Evolutionary conservation across 2,888 invertebrate genomes (phyloP).

Genomic region (Eudasyphora cyanicolor): DNA sequence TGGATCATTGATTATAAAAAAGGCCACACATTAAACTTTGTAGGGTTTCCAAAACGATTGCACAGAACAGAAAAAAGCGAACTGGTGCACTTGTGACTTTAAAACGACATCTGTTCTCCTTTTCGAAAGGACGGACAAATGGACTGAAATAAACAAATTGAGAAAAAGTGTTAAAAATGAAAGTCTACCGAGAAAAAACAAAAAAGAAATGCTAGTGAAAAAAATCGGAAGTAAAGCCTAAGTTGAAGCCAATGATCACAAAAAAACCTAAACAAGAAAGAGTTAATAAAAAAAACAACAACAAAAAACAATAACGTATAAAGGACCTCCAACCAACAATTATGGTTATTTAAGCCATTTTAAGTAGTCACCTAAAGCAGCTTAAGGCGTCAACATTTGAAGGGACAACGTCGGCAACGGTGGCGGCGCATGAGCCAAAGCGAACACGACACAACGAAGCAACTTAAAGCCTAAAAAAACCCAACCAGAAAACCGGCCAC

Average conservation of each 20-base stretch:
- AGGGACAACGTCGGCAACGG: background rate
- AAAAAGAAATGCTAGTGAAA: too few relatives aligned
- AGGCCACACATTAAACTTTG: slow-evolving; percentile 60
- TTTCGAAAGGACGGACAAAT: background rate
- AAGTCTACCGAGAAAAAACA: slow-evolving; percentile 52
- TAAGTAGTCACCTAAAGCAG: slow-evolving; percentile 43
- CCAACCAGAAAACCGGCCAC: background rate
- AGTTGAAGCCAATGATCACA: too few relatives aligned
- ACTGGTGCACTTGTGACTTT: background rate
- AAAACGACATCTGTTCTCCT: slow-evolving; percentile 9
- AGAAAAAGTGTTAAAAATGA: slow-evolving; percentile 47
- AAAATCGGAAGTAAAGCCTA: slow-evolving; percentile 53
- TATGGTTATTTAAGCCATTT: slow-evolving; percentile 23
- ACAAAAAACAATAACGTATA: background rate
- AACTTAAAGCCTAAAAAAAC: background rate
- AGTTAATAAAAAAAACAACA: background rate
- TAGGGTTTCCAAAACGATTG: slow-evolving; percentile 63
- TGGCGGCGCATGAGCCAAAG: slow-evolving; percentile 59
- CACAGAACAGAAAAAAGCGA: slow-evolving; percentile 27
- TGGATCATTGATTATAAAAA: slow-evolving; percentile 24
- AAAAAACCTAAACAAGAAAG: background rate
- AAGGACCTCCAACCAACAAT: slow-evolving; percentile 29
- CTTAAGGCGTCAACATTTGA: slow-evolving; percentile 47
- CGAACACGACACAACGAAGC: slow-evolving; percentile 18
- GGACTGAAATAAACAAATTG: background rate